Conservation (phyloP, 1,140 invertebrate genomes). For the Trichomalopsis sarcophagae region DNA sequence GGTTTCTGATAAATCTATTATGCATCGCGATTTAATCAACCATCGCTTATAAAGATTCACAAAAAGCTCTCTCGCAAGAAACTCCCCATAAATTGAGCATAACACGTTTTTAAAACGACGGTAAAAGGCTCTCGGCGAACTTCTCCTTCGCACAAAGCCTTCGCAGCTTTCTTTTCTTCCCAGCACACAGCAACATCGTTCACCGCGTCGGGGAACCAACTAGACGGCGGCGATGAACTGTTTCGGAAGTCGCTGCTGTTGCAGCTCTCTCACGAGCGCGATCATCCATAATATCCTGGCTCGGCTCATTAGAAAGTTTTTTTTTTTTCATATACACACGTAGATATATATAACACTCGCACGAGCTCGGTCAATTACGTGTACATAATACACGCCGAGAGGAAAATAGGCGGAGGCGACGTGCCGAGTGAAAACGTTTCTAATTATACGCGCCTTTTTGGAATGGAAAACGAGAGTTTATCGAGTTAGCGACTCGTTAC, state of each 20-base stretch:
- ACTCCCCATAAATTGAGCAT: too few species aligned
- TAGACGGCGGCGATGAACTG: not conserved
- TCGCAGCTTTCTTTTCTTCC: not conserved
- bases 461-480: constrained; percentile 5
- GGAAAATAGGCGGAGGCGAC: not conserved
- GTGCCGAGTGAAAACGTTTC: constrained; percentile 9
- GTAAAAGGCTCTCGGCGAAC: too few species aligned
- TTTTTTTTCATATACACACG: not conserved
- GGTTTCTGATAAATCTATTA: not conserved
- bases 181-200: too few species aligned
- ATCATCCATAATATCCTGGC: constrained; percentile 5
- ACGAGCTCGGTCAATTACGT: not conserved
- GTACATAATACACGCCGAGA: not conserved
- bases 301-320: constrained; percentile 32
- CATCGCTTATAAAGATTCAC: too few species aligned
- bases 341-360: not conserved
- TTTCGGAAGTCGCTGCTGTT: not conserved
- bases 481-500: not conserved
- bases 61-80: too few species aligned
- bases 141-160: not conserved
- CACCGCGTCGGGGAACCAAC: too few species aligned
- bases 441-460: not conserved
- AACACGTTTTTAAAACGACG: too few species aligned
- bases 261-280: not conserved
- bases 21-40: not conserved